Percentiles rank a stretch among this genome's conserved stretches.
phyloP scores from a whole-genome alignment of 64 coral and sea anemone species.

The Orbicella faveolata region DNA sequence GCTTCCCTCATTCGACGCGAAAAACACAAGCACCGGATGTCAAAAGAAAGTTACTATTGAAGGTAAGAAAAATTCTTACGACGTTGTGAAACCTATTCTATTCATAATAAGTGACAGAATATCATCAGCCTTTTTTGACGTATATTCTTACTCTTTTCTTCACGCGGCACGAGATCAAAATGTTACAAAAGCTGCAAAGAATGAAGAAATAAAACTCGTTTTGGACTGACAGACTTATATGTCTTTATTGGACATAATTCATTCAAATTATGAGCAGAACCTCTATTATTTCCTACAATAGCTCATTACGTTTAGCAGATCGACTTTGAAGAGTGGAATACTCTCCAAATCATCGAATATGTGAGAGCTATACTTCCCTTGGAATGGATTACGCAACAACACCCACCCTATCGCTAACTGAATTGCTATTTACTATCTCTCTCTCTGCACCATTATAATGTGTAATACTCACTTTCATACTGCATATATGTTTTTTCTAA shows the following conservation, averaged over 20 bases:
- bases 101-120: not conserved
- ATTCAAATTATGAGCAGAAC: not conserved
- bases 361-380: not conserved
- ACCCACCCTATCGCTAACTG: too few species aligned
- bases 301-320: not conserved
- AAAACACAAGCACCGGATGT: constrained; percentile 29
- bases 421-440: too few species aligned
- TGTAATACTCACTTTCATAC: too few species aligned
- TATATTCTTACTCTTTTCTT: too few species aligned
- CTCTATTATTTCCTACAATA: not conserved
- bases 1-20: constrained; percentile 26
- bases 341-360: not conserved
- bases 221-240: too few species aligned
- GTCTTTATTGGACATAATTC: not conserved
- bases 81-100: not conserved
- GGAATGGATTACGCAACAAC: too few species aligned
- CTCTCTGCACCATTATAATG: too few species aligned
- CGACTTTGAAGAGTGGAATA: not conserved
- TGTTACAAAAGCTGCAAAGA: too few species aligned
- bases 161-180: too few species aligned
- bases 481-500: too few species aligned
- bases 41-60: constrained; percentile 8
- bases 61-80: not conserved
- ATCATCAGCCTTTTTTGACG: too few species aligned
- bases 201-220: too few species aligned